Evolutionary conservation across 2,113 vertebrate species (phyloP), one percentile per base, ranked within the genome.

Genomic region (Oophaga pumilio): DNA sequence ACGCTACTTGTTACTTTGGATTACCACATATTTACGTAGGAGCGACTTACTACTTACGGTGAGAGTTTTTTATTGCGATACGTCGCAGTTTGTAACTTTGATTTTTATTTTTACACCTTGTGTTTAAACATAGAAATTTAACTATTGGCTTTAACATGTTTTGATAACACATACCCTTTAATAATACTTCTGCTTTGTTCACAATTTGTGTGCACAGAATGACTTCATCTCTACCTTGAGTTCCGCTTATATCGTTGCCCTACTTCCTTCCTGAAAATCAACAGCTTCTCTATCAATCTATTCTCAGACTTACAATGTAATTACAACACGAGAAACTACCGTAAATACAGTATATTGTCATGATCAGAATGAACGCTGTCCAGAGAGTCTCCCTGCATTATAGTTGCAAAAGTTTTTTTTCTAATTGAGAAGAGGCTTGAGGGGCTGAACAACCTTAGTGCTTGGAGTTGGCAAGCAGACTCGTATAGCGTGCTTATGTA

Each of bases 191-290:
- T 33, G 6, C 14, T 33, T 71, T 71, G 13, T 68, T 68, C n/a
- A 26, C 2, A 26, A 33, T 1, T 73, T 73, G 69, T 20, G 33
- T 20, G 17, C 28, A 43, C 28, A 15, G 3, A 73, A 20, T 73
- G 69, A 73, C 28, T 73, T 73, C 33, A 71, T 71, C 28, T 15
- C 33, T 33, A 71, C 26, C 13, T 15, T 71, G 26, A 28, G 24
- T 69, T 24, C 24, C 49, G 17, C 14, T 79, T 79, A 59, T 56
- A 57, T 79, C 53, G 26, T n/a, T 17, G 52, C 56, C 26, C 24
- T 10, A 28, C 59, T 79, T 79, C 77, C 77, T 79, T 79, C 77
- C 77, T 79, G n/a, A 79, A 43, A 59, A 79, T 57, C 53, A 79
- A 14, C n/a, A 59, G 77, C 77, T 79, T 79, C 53, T 56, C 77